A percentile compares a stretch with the other conserved stretches of the same genome.
These are phyloP conservation scores for Xylota sylvarum DNA, from an alignment of 2,888 invertebrate species.

Conservation along the genomic window DNA sequence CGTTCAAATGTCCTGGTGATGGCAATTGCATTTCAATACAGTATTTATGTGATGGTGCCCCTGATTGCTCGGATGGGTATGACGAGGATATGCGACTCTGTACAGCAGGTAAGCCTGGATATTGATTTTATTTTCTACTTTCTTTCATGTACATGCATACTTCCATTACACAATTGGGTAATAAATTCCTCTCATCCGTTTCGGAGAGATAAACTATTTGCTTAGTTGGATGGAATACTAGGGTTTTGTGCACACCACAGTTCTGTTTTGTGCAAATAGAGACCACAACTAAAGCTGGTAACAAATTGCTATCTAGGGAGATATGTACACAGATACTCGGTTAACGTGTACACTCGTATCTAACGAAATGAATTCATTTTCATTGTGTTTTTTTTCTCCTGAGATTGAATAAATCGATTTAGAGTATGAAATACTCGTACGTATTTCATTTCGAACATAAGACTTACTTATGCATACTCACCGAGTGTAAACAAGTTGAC, in stretches of 20 bases:
- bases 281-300: conserved; percentile 47
- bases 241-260: conserved; percentile 19
- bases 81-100: conserved; percentile 97
- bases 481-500: neutral
- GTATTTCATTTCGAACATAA: conserved; percentile 9
- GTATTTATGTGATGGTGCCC: conserved; percentile 97
- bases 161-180: conserved; percentile 51
- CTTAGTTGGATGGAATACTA: conserved; percentile 7
- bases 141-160: conserved; percentile 6
- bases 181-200: conserved; percentile 44
- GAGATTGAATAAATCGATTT: conserved; percentile 31
- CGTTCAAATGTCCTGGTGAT: conserved; percentile 97
- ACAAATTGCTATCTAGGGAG: conserved; percentile 54
- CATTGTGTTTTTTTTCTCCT: neutral
- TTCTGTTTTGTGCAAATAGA: conserved; percentile 15
- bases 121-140: conserved; percentile 46
- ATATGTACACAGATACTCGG: neutral
- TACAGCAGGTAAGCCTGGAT: conserved; percentile 91
- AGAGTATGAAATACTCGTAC: conserved; percentile 12
- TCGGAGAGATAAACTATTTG: conserved; percentile 35
- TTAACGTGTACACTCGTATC: neutral
- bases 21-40: conserved; percentile 98
- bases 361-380: conserved; percentile 39
- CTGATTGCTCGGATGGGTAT: conserved; percentile 97
- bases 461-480: neutral